Base-by-base conservation (phyloP, 2,888 invertebrate genomes). In the Drosophila kokeensis region DNA sequence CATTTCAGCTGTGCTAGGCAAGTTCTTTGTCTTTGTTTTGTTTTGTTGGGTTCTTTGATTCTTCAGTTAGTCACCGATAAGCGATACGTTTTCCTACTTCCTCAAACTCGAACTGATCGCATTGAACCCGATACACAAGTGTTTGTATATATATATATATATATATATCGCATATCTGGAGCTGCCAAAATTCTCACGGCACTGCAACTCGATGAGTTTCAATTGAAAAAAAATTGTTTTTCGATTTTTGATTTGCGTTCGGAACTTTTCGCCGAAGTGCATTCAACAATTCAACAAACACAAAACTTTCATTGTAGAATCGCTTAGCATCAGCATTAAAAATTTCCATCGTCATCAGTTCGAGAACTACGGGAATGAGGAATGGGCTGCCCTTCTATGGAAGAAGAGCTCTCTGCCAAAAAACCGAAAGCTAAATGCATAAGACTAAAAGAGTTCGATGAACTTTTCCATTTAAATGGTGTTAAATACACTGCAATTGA, bases 101-200 rank as follows among this genome's bases (percentile, higher is more conserved):
- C 87, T 87, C 69, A 87, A 87, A 89, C 76, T 80, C 59, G 76
- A 87, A 82, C 82, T 80, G 82, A 60, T 73, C 69, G 62, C 76
- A 82, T 69, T 82, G 83, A 85, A 88, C 86, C 60, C 86, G 80
- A 82, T 55, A 58, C 59, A 38, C 30, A 5, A 42, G 7, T 8
- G 29, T 7, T 7, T 48, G 11, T 76, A 15, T n/a, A 5, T 24
- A 21, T 45, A 13, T 45, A 7, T 11, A 7, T 24, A 4, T 45
- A 21, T 45, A 1, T 45, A 15, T 45, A 79, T 79, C 81, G 72
- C 63, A 71, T 83, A 78, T 79, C 77, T 80, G 53, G 69, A 54
- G 54, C 62, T 81, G 55, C 30, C 48, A 69, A 66, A 73, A 78
- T 81, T 85, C 85, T 83, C 85, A 85, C 83, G 88, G 82, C 88